Base-by-base conservation (phyloP, 1,140 invertebrate species). In the Bilobella aurantiaca region DNA sequence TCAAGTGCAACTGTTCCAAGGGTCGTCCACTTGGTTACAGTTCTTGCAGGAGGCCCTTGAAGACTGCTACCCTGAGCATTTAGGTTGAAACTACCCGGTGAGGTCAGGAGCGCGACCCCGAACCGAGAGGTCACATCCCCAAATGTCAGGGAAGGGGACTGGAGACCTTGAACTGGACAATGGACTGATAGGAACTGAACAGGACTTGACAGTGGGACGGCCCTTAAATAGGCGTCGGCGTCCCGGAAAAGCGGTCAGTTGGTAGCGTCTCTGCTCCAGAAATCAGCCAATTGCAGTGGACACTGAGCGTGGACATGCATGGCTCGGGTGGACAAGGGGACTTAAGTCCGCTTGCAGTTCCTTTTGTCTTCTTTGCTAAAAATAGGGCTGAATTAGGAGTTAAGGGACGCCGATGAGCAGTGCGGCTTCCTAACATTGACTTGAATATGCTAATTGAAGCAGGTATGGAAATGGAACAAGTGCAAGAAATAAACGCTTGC, bases 31-130 rank as follows among this genome's bases (percentile, higher is more conserved):
- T n/a, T n/a, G n/a, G n/a, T n/a, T n/a, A n/a, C n/a, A n/a, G n/a
- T n/a, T n/a, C n/a, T n/a, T n/a, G n/a, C n/a, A n/a, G 16, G 3
- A 2, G 8, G 21, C 25, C n/a, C n/a, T 18, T 30, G 59, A 32
- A 31, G 59, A 37, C 18, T 16, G 42, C 21, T 23, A 30, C 62
- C 14, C n/a, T 28, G 12, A 18, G n/a, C 49, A 31, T 32, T 70
- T 62, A 62, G 69, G 69, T 67, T 70, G 66, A 67, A 70, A 70
- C 69, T 70, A 70, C 69, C 69, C 69, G 69, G 69, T 70, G 69
- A 70, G 63, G 69, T 29, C 32, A 29, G 31, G 23, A 53, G 25
- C 8, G 18, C 23, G 49, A 53, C 49, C 21, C 49, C 49, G 25
- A 23, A 53, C 49, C 49, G 49, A 23, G 21, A 8, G 25, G 49